These are phyloP conservation scores for Poeciliopsis occidentalis DNA, from an alignment of 2,113 vertebrate genomes.

Conservation along the genomic window DNA sequence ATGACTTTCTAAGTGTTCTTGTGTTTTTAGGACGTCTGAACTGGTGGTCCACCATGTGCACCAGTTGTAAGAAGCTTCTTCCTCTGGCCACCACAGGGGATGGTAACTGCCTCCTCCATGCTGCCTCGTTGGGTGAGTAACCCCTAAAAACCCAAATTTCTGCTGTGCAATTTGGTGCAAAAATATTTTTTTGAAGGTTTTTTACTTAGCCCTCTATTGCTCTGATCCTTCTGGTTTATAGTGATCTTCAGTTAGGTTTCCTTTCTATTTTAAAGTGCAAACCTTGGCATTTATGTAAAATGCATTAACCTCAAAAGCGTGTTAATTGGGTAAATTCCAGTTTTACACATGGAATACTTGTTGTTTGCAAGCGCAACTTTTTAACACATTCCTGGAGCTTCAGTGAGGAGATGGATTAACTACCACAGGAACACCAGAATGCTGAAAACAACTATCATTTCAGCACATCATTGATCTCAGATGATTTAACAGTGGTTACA, in stretches of 20 bases:
- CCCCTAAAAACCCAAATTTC: background rate
- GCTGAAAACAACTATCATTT: background rate
- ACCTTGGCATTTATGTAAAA: no score
- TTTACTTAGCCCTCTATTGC: no score
- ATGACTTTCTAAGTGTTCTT: background rate
- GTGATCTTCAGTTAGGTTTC: no score
- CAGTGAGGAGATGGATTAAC: background rate
- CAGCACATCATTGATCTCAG: background rate
- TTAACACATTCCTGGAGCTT: background rate
- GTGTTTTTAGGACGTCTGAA: conserved; percentile 90
- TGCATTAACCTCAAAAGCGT: no score
- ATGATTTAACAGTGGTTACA: background rate
- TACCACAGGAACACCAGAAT: background rate
- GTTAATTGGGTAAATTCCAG: no score
- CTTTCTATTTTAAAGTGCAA: no score
- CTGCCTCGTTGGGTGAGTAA: conserved; percentile 92
- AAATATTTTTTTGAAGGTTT: no score
- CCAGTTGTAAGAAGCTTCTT: conserved; percentile 95
- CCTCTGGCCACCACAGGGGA: conserved; percentile 97
- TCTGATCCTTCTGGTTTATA: no score
- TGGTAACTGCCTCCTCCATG: conserved; percentile 97
- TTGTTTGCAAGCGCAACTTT: no score
- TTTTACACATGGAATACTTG: no score
- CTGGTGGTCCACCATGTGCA: conserved; percentile 97
- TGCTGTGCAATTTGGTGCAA: background rate